These are phyloP conservation scores for Pao palembangensis DNA, from an alignment of 2,113 vertebrate genomes.

Conservation along the genomic window DNA sequence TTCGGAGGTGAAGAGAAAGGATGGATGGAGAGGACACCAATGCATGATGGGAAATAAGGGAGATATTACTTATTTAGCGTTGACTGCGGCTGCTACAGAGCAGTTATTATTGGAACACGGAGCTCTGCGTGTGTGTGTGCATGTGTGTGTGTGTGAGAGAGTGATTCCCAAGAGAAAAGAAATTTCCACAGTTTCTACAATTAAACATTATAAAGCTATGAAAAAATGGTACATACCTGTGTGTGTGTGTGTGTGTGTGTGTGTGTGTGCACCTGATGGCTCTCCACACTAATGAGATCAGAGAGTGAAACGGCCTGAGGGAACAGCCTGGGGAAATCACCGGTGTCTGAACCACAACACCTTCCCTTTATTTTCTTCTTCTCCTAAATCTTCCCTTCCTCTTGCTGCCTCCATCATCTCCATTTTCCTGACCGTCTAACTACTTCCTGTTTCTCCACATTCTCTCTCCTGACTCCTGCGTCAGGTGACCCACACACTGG, in stretches of 20 bases:
- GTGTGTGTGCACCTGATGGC: slow-evolving; percentile 15
- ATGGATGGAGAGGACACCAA: background rate
- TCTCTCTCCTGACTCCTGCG: too few relatives aligned
- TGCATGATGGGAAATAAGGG: slow-evolving; percentile 20
- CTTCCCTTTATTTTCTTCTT: background rate
- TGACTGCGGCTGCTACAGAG: slow-evolving; percentile 17
- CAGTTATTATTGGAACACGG: slow-evolving; percentile 16
- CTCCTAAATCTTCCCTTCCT: background rate
- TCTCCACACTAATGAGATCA: slow-evolving; percentile 45
- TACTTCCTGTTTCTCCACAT: background rate
- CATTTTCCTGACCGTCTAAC: background rate
- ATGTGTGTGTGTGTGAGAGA: background rate
- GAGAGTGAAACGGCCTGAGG: slow-evolving; percentile 19
- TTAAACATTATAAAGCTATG: slow-evolving; percentile 10
- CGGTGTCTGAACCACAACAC: slow-evolving; percentile 11
- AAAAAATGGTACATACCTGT: background rate
- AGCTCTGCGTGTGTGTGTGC: slow-evolving; percentile 6
- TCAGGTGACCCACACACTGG: too few relatives aligned
- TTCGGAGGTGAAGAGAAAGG: too few relatives aligned
- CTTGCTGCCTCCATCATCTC: background rate
- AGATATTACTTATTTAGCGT: slow-evolving; percentile 17
- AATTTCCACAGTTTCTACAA: slow-evolving; percentile 1
- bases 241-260: background rate
- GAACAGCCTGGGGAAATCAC: slow-evolving; percentile 47
- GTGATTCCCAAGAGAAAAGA: slow-evolving; percentile 8